Evolutionary conservation across 2,888 invertebrate species (phyloP).

Genomic region (Chalcosyrphus nemorum): DNA sequence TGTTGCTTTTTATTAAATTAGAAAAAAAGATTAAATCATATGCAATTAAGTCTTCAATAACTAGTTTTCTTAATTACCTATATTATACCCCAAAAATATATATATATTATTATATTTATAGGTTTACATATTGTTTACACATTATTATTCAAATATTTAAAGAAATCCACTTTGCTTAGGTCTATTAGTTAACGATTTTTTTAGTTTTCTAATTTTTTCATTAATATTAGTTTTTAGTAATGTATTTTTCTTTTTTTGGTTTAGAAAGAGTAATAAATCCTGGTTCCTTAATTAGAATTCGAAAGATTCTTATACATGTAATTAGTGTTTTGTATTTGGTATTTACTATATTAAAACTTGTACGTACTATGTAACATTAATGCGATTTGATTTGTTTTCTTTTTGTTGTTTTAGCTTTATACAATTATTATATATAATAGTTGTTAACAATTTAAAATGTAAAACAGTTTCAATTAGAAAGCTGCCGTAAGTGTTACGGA

Average conservation of each 20-base stretch:
- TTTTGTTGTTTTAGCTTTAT: conserved; percentile 44
- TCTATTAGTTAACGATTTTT: too few species aligned
- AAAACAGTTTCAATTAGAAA: conserved; percentile 21
- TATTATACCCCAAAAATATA: conserved; percentile 53
- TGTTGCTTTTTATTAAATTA: not conserved
- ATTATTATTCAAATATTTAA: conserved; percentile 66
- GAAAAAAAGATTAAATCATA: conserved; percentile 25
- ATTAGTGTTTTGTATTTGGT: conserved; percentile 14
- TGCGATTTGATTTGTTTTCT: conserved; percentile 45
- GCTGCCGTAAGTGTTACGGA: not conserved
- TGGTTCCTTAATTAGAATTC: conserved; percentile 58
- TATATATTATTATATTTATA: conserved; percentile 33
- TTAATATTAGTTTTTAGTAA: conserved; percentile 27
- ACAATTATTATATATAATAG: conserved; percentile 34
- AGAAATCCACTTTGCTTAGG: conserved; percentile 60
- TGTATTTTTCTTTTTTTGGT: conserved; percentile 5
- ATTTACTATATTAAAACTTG: conserved; percentile 20
- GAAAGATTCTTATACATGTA: conserved; percentile 27
- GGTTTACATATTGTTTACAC: conserved; percentile 36
- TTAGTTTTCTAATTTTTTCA: conserved; percentile 20
- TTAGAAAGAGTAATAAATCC: conserved; percentile 45
- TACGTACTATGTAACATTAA: conserved; percentile 55
- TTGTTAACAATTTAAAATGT: conserved; percentile 55
- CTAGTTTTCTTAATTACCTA: conserved; percentile 45
- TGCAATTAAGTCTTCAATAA: conserved; percentile 47